Conservation (phyloP, 2,888 invertebrate genomes). For the Apodemia mormo region DNA sequence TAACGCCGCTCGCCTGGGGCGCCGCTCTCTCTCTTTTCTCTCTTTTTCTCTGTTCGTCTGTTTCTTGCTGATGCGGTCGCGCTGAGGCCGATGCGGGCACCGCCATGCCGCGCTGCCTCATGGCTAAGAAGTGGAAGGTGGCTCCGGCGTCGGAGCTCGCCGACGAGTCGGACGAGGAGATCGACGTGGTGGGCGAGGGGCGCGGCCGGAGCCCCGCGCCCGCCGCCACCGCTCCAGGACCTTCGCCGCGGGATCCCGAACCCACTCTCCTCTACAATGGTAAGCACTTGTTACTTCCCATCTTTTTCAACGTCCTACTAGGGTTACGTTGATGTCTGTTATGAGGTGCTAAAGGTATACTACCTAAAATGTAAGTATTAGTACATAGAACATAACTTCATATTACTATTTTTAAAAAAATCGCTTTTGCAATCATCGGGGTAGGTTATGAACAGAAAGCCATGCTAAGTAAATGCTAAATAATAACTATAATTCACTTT, state of each 20-base stretch:
- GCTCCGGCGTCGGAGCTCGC: conserved; percentile 81
- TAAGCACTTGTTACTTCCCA: conserved; percentile 61
- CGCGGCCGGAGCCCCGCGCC: conserved; percentile 78
- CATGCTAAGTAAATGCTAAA: too few relatives aligned
- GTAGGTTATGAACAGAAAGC: too few relatives aligned
- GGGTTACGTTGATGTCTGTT: too few relatives aligned
- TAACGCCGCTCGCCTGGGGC: conserved; percentile 78
- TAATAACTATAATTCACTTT: too few relatives aligned
- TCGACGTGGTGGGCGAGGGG: conserved; percentile 93
- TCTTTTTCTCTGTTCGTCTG: conserved; percentile 79
- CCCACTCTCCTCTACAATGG: conserved; percentile 90
- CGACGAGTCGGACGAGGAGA: conserved; percentile 88
- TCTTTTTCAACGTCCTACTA: too few relatives aligned
- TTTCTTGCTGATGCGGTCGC: conserved; percentile 78
- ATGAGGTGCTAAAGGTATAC: too few relatives aligned
- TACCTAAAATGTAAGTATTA: too few relatives aligned
- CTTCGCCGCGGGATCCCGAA: conserved; percentile 85
- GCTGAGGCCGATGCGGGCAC: conserved; percentile 81
- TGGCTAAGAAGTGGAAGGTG: conserved; percentile 98
- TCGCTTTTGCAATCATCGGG: too few relatives aligned
- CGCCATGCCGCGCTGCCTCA: conserved; percentile 96
- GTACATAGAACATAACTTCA: too few relatives aligned
- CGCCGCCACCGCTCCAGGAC: conserved; percentile 84
- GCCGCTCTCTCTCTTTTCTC: conserved; percentile 80
- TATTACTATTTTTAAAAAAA: too few relatives aligned